These are phyloP conservation scores for Eupithecia exiguata DNA, from an alignment of 2,888 invertebrate genomes.

Conservation along the genomic window DNA sequence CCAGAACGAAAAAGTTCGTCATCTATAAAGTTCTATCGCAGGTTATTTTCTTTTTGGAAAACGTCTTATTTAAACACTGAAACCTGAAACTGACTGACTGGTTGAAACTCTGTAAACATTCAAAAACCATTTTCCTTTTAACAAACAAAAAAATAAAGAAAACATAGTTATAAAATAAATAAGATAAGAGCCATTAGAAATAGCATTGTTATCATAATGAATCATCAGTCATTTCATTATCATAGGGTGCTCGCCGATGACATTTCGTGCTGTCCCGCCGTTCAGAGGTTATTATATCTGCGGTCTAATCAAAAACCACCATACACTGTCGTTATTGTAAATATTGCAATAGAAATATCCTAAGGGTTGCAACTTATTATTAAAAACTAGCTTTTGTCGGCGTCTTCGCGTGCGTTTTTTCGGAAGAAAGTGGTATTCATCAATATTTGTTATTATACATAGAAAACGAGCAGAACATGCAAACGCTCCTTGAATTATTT, in stretches of 20 bases:
- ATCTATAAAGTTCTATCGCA: too few relatives aligned
- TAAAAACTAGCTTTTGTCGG: too few relatives aligned
- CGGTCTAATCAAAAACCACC: slow-evolving; percentile 24
- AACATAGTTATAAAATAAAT: neutral
- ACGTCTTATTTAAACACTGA: too few relatives aligned
- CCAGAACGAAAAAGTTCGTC: too few relatives aligned
- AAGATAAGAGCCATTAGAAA: neutral
- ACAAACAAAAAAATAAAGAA: neutral
- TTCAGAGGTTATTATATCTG: slow-evolving; percentile 22
- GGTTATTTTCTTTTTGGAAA: too few relatives aligned
- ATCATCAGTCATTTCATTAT: slow-evolving; percentile 4
- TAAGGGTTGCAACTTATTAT: neutral
- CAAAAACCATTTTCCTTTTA: neutral
- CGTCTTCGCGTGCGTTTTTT: too few relatives aligned
- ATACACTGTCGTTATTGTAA: neutral
- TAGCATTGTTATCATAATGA: slow-evolving; percentile 7
- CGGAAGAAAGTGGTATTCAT: too few relatives aligned
- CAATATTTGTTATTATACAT: too few relatives aligned
- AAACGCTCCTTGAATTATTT: neutral
- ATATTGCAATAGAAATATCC: neutral
- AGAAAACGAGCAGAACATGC: neutral
- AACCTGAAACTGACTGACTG: too few relatives aligned
- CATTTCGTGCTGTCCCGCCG: slow-evolving; percentile 29
- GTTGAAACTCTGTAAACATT: too few relatives aligned
- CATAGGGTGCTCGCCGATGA: slow-evolving; percentile 25